Conservation (phyloP, 2,113 vertebrate genomes). For the Limanda limanda region DNA sequence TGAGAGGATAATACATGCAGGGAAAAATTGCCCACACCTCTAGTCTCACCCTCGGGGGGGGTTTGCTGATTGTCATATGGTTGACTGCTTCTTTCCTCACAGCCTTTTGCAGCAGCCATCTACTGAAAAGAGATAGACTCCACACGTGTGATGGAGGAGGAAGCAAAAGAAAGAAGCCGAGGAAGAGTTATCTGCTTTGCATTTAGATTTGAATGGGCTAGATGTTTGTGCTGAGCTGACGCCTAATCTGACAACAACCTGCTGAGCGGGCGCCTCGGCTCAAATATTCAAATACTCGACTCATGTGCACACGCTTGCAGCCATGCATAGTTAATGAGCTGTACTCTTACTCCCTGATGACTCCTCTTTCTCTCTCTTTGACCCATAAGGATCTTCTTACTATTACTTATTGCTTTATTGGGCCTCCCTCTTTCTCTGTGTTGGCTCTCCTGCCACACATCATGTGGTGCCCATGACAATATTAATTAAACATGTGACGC, state of each 20-base stretch:
- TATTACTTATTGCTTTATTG: constrained; percentile 31
- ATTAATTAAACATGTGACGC: constrained; percentile 73
- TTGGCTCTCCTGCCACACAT: constrained; percentile 44
- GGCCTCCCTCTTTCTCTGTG: background rate
- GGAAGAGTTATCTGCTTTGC: constrained; percentile 51
- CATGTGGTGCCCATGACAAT: constrained; percentile 54
- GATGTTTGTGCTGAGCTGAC: constrained; percentile 11
- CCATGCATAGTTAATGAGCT: constrained; percentile 21
- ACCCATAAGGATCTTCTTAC: constrained; percentile 45
- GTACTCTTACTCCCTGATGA: constrained; percentile 9
- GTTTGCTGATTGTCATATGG: constrained; percentile 24
- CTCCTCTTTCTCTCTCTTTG: constrained; percentile 33
- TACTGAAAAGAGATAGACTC: background rate
- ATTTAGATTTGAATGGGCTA: constrained; percentile 63
- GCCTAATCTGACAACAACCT: constrained; percentile 29
- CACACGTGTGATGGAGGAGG: background rate
- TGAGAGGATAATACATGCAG: background rate
- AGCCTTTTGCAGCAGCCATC: constrained; percentile 5
- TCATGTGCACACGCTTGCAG: constrained; percentile 1
- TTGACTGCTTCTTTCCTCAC: constrained; percentile 4
- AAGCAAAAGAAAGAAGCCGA: background rate
- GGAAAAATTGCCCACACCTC: constrained; percentile 1
- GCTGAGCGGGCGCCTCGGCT: background rate
- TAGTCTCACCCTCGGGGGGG: constrained; percentile 13
- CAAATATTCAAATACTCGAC: constrained; percentile 26